Conservation (phyloP, 2,888 invertebrate species). For the Pyrgus malvae region DNA sequence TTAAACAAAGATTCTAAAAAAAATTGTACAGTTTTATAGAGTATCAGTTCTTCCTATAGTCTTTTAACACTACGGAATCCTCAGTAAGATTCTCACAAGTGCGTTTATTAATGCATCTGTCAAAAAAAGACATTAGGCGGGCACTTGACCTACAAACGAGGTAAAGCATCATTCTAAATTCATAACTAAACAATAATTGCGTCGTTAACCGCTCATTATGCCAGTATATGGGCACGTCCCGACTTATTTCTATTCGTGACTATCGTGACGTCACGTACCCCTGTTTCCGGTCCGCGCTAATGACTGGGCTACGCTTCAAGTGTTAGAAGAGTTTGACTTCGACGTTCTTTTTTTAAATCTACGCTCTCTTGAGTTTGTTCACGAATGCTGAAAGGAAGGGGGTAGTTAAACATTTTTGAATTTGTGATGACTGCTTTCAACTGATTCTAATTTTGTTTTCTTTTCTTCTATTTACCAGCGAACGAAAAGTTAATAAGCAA, state of each 20-base stretch:
- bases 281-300: slow-evolving; percentile 36
- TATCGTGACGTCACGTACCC: slow-evolving; percentile 44
- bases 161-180: slow-evolving; percentile 11
- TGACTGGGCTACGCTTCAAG: slow-evolving; percentile 7
- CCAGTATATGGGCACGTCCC: slow-evolving; percentile 40
- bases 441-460: no score
- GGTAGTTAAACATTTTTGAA: no score
- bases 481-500: no score
- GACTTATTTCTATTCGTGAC: slow-evolving; percentile 47
- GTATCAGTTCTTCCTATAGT: no score
- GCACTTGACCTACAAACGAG: slow-evolving; percentile 30
- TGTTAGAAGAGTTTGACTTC: no score
- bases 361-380: no score
- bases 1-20: no score
- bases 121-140: slow-evolving; percentile 22
- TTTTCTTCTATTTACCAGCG: no score
- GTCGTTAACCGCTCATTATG: slow-evolving; percentile 47
- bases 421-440: no score
- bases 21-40: no score
- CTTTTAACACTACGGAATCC: background rate
- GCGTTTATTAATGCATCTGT: background rate
- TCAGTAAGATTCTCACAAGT: background rate
- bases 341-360: no score
- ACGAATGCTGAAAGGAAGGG: no score
- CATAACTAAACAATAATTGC: slow-evolving; percentile 34